Base-by-base conservation (phyloP, 2,888 invertebrate genomes). In the Drosophila fulvimacula region DNA sequence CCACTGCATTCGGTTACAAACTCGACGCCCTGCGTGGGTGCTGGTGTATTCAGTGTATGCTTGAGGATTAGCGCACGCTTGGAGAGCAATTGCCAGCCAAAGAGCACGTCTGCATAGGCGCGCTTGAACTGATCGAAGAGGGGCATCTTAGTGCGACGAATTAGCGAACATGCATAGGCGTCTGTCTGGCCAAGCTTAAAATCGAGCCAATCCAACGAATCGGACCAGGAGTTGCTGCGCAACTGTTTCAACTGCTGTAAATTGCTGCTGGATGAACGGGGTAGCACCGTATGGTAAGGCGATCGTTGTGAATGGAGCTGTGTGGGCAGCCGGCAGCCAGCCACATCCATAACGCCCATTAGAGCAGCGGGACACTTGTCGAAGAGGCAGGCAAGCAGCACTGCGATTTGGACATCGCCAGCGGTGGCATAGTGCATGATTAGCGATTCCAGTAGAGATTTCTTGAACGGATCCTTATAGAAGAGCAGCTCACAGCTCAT, bases 361-460 rank as follows among this genome's bases (percentile, higher is more conserved):
- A 76, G 65, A 30, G 68, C 79, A 69, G 94, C 94, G 44, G 94
- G 94, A 81, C 94, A 95, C 63, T 95, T 94, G 67, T 96, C 96
- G 92, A 98, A 98, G 2, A 96, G 95, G 90, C 98, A 98, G 72
- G 97, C 96, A 64, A 98, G 91, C 96, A 98, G 97, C 1, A 98
- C 98, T 5, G 98, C 97, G 92, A 97, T 98, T 93, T 99, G 99
- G 17, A 98, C 94, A 92, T 98, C 98, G 7, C 95, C 95, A 58
- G 96, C 94, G 77, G 94, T 94, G 0, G 97, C 96, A 91, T 96
- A 97, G 92, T 97, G 96, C 51, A 95, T 94, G 89, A 97, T 97
- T 91, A 98, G 93, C 3, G 97, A 96, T 90, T 98, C 96, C 74
- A 98, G 94, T 82, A 98, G 93, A 83, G 95, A 95, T 90, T 96